Conservation (phyloP, 1,140 invertebrate species). For the Alviniconcha marisindica region DNA sequence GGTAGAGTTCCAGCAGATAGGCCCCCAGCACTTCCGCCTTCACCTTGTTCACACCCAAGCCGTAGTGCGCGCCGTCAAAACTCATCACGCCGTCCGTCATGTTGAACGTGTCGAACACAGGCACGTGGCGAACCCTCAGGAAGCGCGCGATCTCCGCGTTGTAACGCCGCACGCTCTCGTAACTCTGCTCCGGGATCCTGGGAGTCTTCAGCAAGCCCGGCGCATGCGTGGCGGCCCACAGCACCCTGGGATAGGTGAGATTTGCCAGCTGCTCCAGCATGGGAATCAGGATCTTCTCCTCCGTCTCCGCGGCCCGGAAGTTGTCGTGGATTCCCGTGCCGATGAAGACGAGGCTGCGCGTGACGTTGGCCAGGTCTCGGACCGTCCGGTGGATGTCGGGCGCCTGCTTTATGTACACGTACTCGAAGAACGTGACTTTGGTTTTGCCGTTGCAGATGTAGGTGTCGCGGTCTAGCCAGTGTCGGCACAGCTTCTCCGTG, state of each 20-base stretch:
- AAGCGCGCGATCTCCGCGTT: conserved; percentile 22
- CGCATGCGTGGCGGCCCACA: conserved; percentile 47
- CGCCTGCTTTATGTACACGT: neutral
- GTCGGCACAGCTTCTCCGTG: conserved; percentile 19
- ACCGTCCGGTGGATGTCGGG: neutral
- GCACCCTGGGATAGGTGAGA: conserved; percentile 29
- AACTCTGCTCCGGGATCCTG: conserved; percentile 32
- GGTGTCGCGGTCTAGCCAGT: conserved; percentile 14
- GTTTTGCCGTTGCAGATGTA: neutral
- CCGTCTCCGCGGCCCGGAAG: neutral
- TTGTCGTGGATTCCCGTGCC: conserved; percentile 43
- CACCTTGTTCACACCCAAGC: conserved; percentile 43
- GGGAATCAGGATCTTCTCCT: conserved; percentile 2
- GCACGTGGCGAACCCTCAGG: conserved; percentile 7
- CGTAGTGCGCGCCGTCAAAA: conserved; percentile 50
- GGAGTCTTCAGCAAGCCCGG: conserved; percentile 49
- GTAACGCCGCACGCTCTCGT: conserved; percentile 34
- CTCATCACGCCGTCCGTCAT: conserved; percentile 46
- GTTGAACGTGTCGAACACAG: conserved; percentile 46
- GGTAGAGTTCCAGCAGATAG: conserved; percentile 40
- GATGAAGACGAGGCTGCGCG: conserved; percentile 27
- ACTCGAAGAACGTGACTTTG: conserved; percentile 22
- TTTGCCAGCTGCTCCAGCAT: conserved; percentile 27
- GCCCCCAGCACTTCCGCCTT: conserved; percentile 47
- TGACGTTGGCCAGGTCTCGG: neutral